A percentile compares a stretch with the other conserved stretches of the same genome.
phyloP scores from a whole-genome alignment of 2,797 vertebrate species.

The Falco berigora region DNA sequence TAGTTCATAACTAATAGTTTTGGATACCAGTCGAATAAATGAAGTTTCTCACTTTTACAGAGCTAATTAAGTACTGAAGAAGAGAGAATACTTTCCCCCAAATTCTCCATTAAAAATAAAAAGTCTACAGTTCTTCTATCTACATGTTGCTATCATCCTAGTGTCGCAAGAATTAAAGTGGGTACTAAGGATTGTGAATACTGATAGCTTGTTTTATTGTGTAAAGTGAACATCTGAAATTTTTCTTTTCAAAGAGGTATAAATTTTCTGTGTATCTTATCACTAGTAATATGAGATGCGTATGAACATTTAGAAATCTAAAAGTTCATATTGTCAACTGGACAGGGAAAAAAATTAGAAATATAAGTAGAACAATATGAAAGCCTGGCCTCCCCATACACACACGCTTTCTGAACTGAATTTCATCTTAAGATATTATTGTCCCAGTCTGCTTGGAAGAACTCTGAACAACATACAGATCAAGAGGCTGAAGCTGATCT shows the following conservation, averaged over 20 bases:
- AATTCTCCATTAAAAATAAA: neutral
- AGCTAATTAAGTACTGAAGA: constrained; percentile 3
- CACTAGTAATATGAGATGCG: neutral
- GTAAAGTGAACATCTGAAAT: neutral
- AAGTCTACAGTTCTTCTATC: neutral
- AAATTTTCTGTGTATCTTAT: neutral
- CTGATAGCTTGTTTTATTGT: neutral
- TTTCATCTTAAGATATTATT: neutral
- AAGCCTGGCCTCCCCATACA: neutral
- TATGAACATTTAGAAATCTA: neutral
- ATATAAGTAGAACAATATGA: neutral
- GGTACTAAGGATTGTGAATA: neutral
- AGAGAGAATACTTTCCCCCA: neutral
- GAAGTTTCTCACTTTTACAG: neutral
- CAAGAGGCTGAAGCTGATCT: neutral
- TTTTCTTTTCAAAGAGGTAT: neutral
- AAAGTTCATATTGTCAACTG: neutral
- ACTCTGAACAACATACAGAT: neutral
- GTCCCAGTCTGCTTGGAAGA: neutral
- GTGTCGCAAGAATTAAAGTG: neutral
- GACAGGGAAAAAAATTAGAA: neutral
- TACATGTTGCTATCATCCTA: neutral
- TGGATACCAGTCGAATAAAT: constrained; percentile 32
- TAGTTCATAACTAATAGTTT: constrained; percentile 29
- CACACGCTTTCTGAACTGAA: neutral